These are phyloP conservation scores for Venturia canescens DNA, from an alignment of 1,140 invertebrate species.

Conservation along the genomic window DNA sequence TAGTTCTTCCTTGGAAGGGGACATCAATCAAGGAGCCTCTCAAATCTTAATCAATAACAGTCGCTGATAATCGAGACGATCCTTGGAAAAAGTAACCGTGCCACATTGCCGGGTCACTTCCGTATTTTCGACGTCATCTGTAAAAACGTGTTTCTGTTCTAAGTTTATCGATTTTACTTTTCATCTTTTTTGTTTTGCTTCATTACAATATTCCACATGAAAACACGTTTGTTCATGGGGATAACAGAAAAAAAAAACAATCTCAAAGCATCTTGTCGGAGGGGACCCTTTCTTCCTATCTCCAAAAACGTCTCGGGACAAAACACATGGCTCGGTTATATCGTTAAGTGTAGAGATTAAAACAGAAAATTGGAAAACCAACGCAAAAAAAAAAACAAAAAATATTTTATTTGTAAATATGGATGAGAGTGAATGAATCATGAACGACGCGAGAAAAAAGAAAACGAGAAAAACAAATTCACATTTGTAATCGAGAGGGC, in stretches of 20 bases:
- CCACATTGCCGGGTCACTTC: conserved; percentile 29
- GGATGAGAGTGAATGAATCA: conserved; percentile 16
- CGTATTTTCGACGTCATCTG: not conserved
- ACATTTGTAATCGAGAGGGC: not conserved
- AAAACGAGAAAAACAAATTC: conserved; percentile 31
- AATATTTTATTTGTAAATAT: conserved; percentile 34
- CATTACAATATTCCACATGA: not conserved
- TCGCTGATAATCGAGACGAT: not conserved
- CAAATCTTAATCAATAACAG: not conserved
- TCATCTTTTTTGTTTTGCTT: not conserved
- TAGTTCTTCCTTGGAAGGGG: conserved; percentile 23
- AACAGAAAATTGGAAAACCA: not conserved
- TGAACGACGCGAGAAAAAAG: conserved; percentile 44
- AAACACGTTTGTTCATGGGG: not conserved
- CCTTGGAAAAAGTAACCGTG: conserved; percentile 26
- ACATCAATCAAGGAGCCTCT: not conserved
- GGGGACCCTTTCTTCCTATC: conserved; percentile 24
- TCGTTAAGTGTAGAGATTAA: conserved; percentile 24
- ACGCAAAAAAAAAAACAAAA: conserved; percentile 32
- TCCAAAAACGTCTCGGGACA: conserved; percentile 16
- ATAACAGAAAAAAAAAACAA: not conserved
- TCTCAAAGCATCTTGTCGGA: not conserved
- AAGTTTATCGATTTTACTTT: too few relatives aligned
- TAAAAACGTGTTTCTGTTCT: too few relatives aligned
- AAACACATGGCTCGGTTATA: conserved; percentile 22